Percentiles rank a stretch among this genome's conserved stretches.
Conservation (phyloP, 1,140 invertebrate species). For the Drosophila sturtevanti region DNA sequence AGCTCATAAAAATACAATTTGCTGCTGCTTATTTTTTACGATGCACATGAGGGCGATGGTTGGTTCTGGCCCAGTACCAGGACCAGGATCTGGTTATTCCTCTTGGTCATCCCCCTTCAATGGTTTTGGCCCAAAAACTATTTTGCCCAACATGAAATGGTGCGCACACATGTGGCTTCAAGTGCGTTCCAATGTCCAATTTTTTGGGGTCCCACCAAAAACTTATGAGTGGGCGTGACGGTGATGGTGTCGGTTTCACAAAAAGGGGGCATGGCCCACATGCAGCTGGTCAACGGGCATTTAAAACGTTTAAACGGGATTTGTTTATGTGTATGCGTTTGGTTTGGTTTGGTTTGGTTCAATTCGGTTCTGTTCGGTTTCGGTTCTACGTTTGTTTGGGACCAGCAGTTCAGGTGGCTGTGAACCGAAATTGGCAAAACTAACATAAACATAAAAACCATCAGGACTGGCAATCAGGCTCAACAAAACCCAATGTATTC, state of each 20-base stretch:
- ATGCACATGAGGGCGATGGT: slow-evolving; percentile 77
- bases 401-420: slow-evolving; percentile 45
- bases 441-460: slow-evolving; percentile 75
- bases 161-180: slow-evolving; percentile 70
- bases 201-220: slow-evolving; percentile 38
- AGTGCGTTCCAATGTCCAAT: slow-evolving; percentile 70
- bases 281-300: slow-evolving; percentile 71
- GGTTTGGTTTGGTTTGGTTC: background rate
- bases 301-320: slow-evolving; percentile 77
- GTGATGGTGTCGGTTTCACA: background rate
- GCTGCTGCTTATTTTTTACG: slow-evolving; percentile 81
- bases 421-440: slow-evolving; percentile 64
- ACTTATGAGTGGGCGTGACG: slow-evolving; percentile 32
- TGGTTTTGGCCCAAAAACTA: slow-evolving; percentile 61
- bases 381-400: background rate
- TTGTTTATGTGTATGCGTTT: slow-evolving; percentile 61
- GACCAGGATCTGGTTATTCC: slow-evolving; percentile 11
- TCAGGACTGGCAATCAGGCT: slow-evolving; percentile 48
- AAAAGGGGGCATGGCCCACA: slow-evolving; percentile 40
- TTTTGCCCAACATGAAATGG: slow-evolving; percentile 74
- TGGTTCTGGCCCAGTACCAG: slow-evolving; percentile 22
- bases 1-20: slow-evolving; percentile 82
- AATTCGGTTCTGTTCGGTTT: slow-evolving; percentile 15
- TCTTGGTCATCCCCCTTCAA: slow-evolving; percentile 22
- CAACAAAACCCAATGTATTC: slow-evolving; percentile 56